Evolutionary conservation across 2,113 vertebrate species (phyloP).

Genomic region (Hymenochirus boettgeri): DNA sequence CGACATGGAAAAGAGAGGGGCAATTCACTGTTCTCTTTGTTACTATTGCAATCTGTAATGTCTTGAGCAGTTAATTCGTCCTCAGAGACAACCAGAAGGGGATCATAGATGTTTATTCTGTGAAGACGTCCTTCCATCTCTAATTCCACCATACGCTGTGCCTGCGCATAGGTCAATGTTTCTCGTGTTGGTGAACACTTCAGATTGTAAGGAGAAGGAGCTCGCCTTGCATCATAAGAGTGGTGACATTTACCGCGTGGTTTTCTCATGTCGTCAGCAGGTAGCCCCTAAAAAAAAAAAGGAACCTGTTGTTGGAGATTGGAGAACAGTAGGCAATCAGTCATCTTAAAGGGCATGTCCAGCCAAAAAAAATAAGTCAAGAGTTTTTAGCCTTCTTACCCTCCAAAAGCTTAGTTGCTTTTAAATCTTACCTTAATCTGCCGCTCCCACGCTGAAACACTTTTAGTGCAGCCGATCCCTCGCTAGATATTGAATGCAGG

Average conservation of each 20-base stretch:
- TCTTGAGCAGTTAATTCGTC: constrained; percentile 95
- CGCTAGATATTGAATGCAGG: no score
- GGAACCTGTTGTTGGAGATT: no score
- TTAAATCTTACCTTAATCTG: no score
- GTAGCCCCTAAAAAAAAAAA: constrained; percentile 30
- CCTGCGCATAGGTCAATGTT: constrained; percentile 87
- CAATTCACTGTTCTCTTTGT: constrained; percentile 96
- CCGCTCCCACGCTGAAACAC: no score
- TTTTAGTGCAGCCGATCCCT: no score
- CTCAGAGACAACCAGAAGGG: constrained; percentile 89
- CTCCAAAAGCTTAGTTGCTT: no score
- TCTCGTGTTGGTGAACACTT: constrained; percentile 85
- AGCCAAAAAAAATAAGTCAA: no score
- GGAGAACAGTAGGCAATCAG: no score
- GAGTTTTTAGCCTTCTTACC: no score
- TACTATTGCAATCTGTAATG: constrained; percentile 93
- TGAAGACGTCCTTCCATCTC: constrained; percentile 94
- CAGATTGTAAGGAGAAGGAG: constrained; percentile 84
- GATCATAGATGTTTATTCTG: constrained; percentile 91
- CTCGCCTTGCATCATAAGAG: constrained; percentile 65
- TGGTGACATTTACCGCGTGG: constrained; percentile 78
- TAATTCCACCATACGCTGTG: constrained; percentile 92
- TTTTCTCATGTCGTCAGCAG: constrained; percentile 79
- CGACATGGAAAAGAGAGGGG: constrained; percentile 68
- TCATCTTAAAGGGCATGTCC: no score